Evolutionary conservation across 2,888 invertebrate species (phyloP).

Genomic region (Hypena proboscidalis): DNA sequence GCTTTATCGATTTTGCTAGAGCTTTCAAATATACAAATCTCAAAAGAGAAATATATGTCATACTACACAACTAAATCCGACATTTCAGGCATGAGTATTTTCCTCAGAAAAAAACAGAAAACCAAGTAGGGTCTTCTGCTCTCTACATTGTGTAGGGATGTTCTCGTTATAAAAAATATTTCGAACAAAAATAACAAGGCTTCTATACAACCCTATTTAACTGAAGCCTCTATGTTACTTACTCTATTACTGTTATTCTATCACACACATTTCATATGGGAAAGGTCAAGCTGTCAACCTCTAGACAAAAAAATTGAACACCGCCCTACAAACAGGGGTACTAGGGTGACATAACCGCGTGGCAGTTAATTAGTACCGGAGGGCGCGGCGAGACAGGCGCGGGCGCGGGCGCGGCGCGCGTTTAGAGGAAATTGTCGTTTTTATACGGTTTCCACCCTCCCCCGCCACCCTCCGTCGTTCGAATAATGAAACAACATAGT

Average conservation of each 20-base stretch:
- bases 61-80: too few relatives aligned
- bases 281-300: constrained; percentile 56
- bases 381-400: constrained; percentile 81
- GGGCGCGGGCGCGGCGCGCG: constrained; percentile 79
- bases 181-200: too few relatives aligned
- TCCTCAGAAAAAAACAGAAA: too few relatives aligned
- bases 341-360: constrained; percentile 83
- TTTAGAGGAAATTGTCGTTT: constrained; percentile 85
- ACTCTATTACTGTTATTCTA: constrained; percentile 3
- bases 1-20: too few relatives aligned
- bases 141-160: too few relatives aligned
- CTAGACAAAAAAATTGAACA: constrained; percentile 60
- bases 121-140: too few relatives aligned
- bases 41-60: too few relatives aligned
- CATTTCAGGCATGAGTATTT: too few relatives aligned
- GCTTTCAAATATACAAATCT: too few relatives aligned
- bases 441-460: constrained; percentile 79
- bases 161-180: too few relatives aligned
- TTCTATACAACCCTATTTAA: too few relatives aligned
- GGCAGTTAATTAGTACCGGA: constrained; percentile 82
- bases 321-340: constrained; percentile 73
- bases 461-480: constrained; percentile 59
- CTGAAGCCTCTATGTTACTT: background rate
- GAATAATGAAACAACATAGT: constrained; percentile 81
- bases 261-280: constrained; percentile 30